Conservation (phyloP, 2,797 vertebrate genomes). For the Melanotaenia nigrans region DNA sequence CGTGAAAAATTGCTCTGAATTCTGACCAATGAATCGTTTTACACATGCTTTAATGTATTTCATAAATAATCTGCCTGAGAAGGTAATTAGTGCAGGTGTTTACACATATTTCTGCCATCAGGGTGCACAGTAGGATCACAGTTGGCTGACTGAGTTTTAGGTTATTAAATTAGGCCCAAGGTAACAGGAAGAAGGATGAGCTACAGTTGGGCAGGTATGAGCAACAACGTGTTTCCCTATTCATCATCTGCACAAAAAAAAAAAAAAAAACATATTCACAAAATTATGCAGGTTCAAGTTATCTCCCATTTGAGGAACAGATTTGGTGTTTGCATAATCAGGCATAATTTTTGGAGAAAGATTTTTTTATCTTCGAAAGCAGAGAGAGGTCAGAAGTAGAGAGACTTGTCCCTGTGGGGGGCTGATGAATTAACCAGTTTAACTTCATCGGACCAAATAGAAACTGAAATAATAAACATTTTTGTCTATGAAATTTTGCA, state of each 20-base stretch:
- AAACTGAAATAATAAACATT: constrained; percentile 38
- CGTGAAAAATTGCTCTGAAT: constrained; percentile 73
- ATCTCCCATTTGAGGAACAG: constrained; percentile 43
- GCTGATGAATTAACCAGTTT: constrained; percentile 22
- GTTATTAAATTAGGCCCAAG: constrained; percentile 79
- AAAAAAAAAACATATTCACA: constrained; percentile 33
- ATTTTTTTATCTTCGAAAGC: constrained; percentile 52
- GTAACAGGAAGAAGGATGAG: constrained; percentile 79
- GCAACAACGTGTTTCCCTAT: constrained; percentile 66
- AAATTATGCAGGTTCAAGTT: constrained; percentile 56
- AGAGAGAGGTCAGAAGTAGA: constrained; percentile 50
- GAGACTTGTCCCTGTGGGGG: constrained; percentile 33
- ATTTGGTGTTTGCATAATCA: constrained; percentile 57
- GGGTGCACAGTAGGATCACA: constrained; percentile 79
- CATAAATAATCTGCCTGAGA: constrained; percentile 79
- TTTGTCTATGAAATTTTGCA: constrained; percentile 22
- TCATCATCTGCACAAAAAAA: constrained; percentile 61
- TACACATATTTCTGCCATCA: constrained; percentile 81
- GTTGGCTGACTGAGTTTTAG: constrained; percentile 77
- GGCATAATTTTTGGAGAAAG: constrained; percentile 13
- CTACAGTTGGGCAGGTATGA: constrained; percentile 72
- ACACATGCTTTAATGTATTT: constrained; percentile 75
- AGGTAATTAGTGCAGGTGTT: constrained; percentile 84
- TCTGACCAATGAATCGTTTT: constrained; percentile 79
- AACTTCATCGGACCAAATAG: constrained; percentile 36